Evolutionary conservation across 2,888 invertebrate genomes (phyloP).

Genomic region (Epinotia demarniana): DNA sequence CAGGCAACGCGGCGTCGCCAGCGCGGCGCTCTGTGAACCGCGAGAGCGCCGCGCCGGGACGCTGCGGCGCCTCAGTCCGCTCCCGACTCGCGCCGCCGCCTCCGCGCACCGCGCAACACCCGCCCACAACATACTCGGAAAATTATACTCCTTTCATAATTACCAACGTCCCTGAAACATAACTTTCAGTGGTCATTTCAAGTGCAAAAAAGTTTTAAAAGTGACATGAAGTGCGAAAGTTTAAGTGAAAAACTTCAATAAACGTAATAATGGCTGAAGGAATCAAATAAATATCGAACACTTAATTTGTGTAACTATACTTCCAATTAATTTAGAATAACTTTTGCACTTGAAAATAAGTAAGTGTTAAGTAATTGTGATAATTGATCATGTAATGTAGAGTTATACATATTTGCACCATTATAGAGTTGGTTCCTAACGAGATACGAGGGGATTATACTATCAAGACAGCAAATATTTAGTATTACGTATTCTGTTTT

Average conservation of each 20-base stretch:
- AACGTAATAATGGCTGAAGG: neutral
- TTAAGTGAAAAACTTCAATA: constrained; percentile 12
- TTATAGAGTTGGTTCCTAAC: constrained; percentile 15
- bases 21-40: constrained; percentile 52
- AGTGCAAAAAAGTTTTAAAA: neutral
- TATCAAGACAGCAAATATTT: constrained; percentile 37
- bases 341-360: neutral
- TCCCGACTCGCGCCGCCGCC: constrained; percentile 59
- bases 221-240: neutral
- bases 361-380: neutral
- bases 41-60: constrained; percentile 75
- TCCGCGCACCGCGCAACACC: constrained; percentile 43
- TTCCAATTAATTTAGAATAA: too few relatives aligned
- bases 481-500: constrained; percentile 13
- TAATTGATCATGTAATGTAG: constrained; percentile 1
- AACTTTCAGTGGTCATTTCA: neutral
- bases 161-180: neutral
- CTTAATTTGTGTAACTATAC: neutral
- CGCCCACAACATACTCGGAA: neutral
- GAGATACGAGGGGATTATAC: constrained; percentile 31
- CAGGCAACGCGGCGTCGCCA: constrained; percentile 77
- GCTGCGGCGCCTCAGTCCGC: constrained; percentile 71
- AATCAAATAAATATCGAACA: neutral
- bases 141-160: neutral
- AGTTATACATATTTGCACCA: constrained; percentile 22